These are phyloP conservation scores for Nebria brevicollis DNA, from an alignment of 2,888 invertebrate species.

Conservation along the genomic window DNA sequence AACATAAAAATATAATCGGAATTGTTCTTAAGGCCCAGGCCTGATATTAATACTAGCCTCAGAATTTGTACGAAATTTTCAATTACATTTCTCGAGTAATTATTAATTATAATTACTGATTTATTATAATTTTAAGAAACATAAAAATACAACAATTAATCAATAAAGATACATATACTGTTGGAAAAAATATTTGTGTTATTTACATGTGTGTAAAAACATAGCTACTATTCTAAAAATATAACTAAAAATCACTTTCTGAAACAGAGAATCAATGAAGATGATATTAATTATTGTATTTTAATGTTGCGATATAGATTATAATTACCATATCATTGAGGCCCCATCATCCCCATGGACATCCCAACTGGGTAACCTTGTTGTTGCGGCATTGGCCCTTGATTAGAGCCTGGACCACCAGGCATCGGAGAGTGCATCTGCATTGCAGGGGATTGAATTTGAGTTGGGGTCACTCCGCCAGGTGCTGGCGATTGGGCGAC, in stretches of 20 bases:
- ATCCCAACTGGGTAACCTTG: constrained; percentile 60
- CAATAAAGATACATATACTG: neutral
- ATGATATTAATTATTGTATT: neutral
- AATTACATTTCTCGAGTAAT: constrained; percentile 69
- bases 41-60: constrained; percentile 72
- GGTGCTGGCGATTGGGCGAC: constrained; percentile 63
- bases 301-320: neutral
- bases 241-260: constrained; percentile 23
- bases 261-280: constrained; percentile 13
- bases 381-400: constrained; percentile 51
- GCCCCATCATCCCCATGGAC: constrained; percentile 63
- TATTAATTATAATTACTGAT: constrained; percentile 8
- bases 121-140: constrained; percentile 19
- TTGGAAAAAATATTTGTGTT: constrained; percentile 6
- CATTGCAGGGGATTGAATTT: constrained; percentile 69
- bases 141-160: constrained; percentile 25
- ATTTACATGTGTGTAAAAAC: constrained; percentile 9
- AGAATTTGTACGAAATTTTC: constrained; percentile 93
- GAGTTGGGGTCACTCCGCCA: constrained; percentile 65
- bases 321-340: constrained; percentile 50
- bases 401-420: constrained; percentile 55
- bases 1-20: neutral
- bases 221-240: neutral
- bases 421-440: constrained; percentile 70
- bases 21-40: constrained; percentile 59